Base-by-base conservation (phyloP, 2,888 invertebrate genomes). In the Stratiomys singularior region DNA sequence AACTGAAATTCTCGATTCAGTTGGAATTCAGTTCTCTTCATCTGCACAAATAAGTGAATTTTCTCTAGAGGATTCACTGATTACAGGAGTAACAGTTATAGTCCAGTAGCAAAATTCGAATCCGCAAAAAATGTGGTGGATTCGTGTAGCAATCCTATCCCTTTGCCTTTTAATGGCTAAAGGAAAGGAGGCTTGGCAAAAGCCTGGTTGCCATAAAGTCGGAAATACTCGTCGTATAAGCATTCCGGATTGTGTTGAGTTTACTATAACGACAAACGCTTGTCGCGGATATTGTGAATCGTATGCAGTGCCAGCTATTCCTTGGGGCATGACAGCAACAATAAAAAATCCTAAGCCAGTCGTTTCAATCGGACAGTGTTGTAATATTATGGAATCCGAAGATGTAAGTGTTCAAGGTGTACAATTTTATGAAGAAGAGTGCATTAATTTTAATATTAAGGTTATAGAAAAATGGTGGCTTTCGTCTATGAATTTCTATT, bases 331-430 rank as follows among this genome's bases (percentile, higher is more conserved):
- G 18, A 79, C 83, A 2, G 78, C 80, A 13, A 82, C 83, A 11
- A 83, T 83, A 18, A 90, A 90, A 81, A 87, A 88, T 4, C 87
- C 88, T 28, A 90, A 93, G 82, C 90, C 92, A 0, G 91, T 94
- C 77, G 93, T 93, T 1, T 95, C 95, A 0, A 90, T 94, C 46
- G 96, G 95, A 11, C 94, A 96, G 84, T 96, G 96, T 87, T 96
- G 96, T 87, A 95, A 94, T 86, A 96, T 96, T 83, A 94, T 94
- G 92, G 94, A 95, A 83, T 93, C 95, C 0, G 94, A 95, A 88
- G 93, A 94, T 84, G 94, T 94, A 85, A 90, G 90, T 84, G 37
- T n/a, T n/a, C n/a, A n/a, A n/a, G n/a, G 25, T 27, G 25, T 60
- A 23, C 60, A 60, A 18, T 7, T 18, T 60, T 21, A 23, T n/a